Percentiles rank a stretch among this genome's conserved stretches.
phyloP scores from a whole-genome alignment of 2,888 invertebrate genomes.

The Drosophila parthenogenetica region DNA sequence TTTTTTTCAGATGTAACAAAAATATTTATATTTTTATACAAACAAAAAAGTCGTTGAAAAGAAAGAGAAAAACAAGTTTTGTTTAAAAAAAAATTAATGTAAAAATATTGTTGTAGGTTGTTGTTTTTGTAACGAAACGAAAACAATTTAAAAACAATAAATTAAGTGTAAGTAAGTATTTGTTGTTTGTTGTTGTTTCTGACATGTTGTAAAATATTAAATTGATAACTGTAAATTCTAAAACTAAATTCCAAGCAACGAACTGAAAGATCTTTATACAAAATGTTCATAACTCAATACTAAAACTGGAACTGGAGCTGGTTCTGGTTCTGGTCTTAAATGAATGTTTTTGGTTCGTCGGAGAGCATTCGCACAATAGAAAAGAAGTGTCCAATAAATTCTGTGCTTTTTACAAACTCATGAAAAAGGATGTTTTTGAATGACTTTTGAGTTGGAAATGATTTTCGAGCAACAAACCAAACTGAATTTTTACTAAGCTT shows the following conservation, averaged over 20 bases:
- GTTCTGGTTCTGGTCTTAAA: constrained; percentile 52
- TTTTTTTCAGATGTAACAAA: constrained; percentile 62
- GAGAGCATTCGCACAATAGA: constrained; percentile 39
- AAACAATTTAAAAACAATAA: constrained; percentile 65
- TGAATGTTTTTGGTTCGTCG: constrained; percentile 48
- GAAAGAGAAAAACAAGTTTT: constrained; percentile 77
- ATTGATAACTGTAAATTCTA: constrained; percentile 50
- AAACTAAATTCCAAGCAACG: constrained; percentile 77
- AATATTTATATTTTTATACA: constrained; percentile 63
- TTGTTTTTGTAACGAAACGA: constrained; percentile 63
- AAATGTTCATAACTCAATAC: constrained; percentile 52
- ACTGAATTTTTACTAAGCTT: constrained; percentile 38
- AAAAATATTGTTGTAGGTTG: constrained; percentile 38
- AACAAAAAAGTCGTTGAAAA: constrained; percentile 77
- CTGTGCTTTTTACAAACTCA: constrained; percentile 54
- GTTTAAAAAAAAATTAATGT: constrained; percentile 75
- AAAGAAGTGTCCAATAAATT: constrained; percentile 31
- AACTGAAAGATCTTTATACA: constrained; percentile 64
- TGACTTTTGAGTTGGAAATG: constrained; percentile 55
- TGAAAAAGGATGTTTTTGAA: constrained; percentile 34
- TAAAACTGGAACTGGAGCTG: constrained; percentile 30
- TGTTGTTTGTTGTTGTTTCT: constrained; percentile 74
- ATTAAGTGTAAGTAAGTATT: constrained; percentile 74
- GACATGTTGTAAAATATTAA: constrained; percentile 45
- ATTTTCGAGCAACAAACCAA: constrained; percentile 52